Conservation (phyloP, 2,797 vertebrate species). For the Artibeus jamaicensis region DNA sequence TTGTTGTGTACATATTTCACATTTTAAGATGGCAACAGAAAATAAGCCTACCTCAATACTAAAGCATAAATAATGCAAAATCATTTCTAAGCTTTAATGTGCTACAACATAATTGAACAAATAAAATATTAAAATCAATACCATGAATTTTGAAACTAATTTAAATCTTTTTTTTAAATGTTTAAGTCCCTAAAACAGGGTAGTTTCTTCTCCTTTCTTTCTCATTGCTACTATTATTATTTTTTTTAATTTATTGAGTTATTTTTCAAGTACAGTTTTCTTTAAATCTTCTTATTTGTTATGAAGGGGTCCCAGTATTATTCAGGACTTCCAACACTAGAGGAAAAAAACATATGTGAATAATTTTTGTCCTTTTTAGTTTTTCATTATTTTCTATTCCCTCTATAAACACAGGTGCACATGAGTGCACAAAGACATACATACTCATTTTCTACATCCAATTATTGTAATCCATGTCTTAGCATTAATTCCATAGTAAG, state of each 20-base stretch:
- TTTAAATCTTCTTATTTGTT: neutral
- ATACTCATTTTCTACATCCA: neutral
- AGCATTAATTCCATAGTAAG: neutral
- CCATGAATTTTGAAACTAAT: neutral
- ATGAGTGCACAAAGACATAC: neutral
- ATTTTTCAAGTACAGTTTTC: too few relatives aligned
- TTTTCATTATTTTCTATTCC: neutral
- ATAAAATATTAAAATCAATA: neutral
- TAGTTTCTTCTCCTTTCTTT: too few relatives aligned
- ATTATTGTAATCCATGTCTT: neutral
- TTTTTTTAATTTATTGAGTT: too few relatives aligned
- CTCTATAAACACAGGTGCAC: neutral
- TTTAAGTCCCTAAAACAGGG: too few relatives aligned
- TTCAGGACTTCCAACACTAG: neutral
- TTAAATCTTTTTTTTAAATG: too few relatives aligned
- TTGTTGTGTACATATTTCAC: neutral
- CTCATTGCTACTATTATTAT: too few relatives aligned
- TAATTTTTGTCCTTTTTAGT: neutral
- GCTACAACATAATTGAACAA: neutral
- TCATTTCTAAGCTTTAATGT: neutral
- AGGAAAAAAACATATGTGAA: neutral
- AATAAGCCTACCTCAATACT: neutral
- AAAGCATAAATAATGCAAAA: conserved; percentile 10
- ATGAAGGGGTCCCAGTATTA: neutral
- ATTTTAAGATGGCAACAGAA: neutral